Base-by-base conservation (phyloP, 2,888 invertebrate species). In the Keiferia lycopersicella region DNA sequence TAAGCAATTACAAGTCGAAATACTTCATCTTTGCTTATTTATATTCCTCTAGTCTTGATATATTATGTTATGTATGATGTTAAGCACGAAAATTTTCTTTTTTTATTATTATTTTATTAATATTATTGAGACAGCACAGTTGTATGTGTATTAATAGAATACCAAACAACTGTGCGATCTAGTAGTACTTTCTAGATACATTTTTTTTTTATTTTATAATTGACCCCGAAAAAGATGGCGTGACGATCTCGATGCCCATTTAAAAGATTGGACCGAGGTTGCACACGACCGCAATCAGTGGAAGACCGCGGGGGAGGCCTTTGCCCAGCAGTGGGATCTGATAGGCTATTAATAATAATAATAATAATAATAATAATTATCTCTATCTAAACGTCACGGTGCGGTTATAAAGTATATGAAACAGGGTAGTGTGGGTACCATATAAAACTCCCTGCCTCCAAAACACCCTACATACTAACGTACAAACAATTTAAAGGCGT, bases 401-500 rank as follows among this genome's bases (percentile, higher is more conserved):
- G 90, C 88, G 84, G 83, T 80, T 88, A 85, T 81, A 83, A 82
- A 77, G 73, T 81, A 79, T 69, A 71, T 71, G 79, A 82, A 81
- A 78, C 72, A 70, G 71, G 75, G 80, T 84, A 82, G 84, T 56
- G 79, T 56, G 79, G 80, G 80, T 85, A 84, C 79, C 73, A 80
- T 82, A 83, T 82, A 83, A 80, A 79, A 82, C 78, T 82, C 81
- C 70, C 71, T 78, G 78, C 79, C 84, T 84, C 82, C 74, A 72
- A 76, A 83, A 85, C 81, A 76, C 76, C 81, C 88, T 87, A 88
- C 81, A 67, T 72, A 76, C 86, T 88, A 88, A 85, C 84, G 84
- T 89, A 88, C 87, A 89, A 89, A 88, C 86, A 87, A 87, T 89
- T 86, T 86, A 86, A 88, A 89, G 88, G 90, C 89, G 83, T 89